Percentiles rank a stretch among this genome's conserved stretches.
phyloP scores from a whole-genome alignment of 30 jellyfish, hydroid and myxozoan species.

The Nemopilema nomurai region DNA sequence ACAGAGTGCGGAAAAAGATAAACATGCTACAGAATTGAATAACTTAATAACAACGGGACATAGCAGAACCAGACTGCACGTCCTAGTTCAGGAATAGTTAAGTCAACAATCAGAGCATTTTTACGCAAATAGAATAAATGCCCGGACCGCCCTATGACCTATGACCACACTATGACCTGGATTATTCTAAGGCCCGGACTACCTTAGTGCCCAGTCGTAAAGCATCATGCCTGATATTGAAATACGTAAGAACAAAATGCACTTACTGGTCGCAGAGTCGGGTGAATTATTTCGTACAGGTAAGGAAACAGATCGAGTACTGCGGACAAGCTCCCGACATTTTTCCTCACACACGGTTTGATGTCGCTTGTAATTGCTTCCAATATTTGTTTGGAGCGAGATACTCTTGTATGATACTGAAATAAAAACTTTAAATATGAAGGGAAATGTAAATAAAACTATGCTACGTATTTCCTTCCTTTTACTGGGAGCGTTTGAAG shows the following conservation, averaged over 20 bases:
- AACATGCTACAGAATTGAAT: too few relatives aligned
- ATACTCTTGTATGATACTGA: conserved; percentile 62
- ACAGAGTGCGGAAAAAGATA: too few relatives aligned
- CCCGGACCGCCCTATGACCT: too few relatives aligned
- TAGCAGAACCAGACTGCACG: too few relatives aligned
- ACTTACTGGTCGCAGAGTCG: conserved; percentile 92
- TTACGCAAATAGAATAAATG: neutral
- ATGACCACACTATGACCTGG: too few relatives aligned
- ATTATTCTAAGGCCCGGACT: too few relatives aligned
- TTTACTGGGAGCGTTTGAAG: too few relatives aligned
- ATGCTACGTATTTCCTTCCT: too few relatives aligned
- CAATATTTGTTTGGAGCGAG: conserved; percentile 68
- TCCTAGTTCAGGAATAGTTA: too few relatives aligned
- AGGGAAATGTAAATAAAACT: neutral
- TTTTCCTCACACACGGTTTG: conserved; percentile 60
- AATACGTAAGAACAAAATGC: neutral
- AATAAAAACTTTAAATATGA: neutral
- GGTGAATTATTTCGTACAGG: conserved; percentile 70
- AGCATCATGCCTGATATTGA: neutral
- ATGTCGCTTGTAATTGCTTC: conserved; percentile 68
- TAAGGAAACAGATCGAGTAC: conserved; percentile 75
- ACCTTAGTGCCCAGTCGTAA: neutral
- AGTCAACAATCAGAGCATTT: too few relatives aligned
- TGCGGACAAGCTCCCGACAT: conserved; percentile 37
- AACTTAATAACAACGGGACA: too few relatives aligned